Evolutionary conservation across 1,140 invertebrate species (phyloP).

Genomic region (Proctacanthus coquilletti): DNA sequence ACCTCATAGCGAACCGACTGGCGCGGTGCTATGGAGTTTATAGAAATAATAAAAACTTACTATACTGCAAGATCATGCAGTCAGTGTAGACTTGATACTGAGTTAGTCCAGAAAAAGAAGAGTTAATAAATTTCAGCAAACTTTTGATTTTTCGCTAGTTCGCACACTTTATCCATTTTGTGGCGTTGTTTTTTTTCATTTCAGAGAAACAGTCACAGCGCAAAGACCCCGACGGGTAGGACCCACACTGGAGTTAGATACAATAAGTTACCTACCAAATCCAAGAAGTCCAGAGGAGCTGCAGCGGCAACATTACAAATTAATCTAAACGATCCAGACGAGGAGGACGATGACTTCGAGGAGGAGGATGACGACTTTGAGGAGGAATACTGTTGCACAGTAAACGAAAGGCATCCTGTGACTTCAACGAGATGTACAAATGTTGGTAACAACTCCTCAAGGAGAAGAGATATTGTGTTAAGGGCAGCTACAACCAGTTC

Average conservation of each 20-base stretch:
- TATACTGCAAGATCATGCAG: too few species aligned
- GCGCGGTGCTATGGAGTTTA: too few species aligned
- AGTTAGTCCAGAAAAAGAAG: background rate
- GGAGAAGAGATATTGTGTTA: too few species aligned
- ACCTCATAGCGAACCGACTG: too few species aligned
- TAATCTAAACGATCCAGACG: background rate
- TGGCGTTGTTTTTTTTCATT: background rate
- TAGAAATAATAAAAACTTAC: too few species aligned
- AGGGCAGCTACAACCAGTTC: too few species aligned
- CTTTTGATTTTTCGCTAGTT: background rate
- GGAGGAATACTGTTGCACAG: background rate
- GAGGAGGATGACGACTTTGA: conserved; percentile 1
- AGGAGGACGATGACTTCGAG: conserved; percentile 6
- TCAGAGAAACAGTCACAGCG: conserved; percentile 5
- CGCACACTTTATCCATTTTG: background rate
- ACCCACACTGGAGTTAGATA: conserved; percentile 5
- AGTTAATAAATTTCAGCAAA: conserved; percentile 4
- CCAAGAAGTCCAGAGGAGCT: conserved; percentile 1
- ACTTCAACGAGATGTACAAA: too few species aligned
- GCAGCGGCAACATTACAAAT: conserved; percentile 2
- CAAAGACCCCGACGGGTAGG: background rate
- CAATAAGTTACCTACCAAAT: conserved; percentile 9
- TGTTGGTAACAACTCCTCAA: too few species aligned
- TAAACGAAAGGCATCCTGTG: too few species aligned
- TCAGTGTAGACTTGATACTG: background rate